Base-by-base conservation (phyloP, 2,113 vertebrate species). In the Platycercus adscitus region DNA sequence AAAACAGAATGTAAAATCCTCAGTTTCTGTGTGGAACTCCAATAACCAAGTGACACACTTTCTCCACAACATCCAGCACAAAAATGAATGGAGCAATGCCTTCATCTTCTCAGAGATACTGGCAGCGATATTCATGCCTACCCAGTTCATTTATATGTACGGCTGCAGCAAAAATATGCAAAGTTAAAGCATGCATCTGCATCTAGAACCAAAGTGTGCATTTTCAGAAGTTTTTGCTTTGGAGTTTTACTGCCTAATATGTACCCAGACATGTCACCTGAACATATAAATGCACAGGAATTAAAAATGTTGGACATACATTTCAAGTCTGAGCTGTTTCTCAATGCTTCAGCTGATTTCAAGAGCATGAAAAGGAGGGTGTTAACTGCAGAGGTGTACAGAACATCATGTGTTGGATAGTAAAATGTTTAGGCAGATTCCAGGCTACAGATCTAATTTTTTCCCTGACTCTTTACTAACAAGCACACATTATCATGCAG, bases 201-300 rank as follows among this genome's bases (percentile, higher is more conserved):
- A 81, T 94, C 95, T 81, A 86, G 71, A 96, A 81, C n/a, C 26
- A 44, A 88, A 80, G 25, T 0, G 0, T 68, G 76, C 24, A 35
- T 94, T 90, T 94, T 88, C 76, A 61, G 46, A 71, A 83, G 16
- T 56, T 64, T 94, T 58, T 90, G 44, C 72, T 49, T 72, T 89
- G 66, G 49, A 41, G 70, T 85, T 93, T 89, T 71, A 53, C 73
- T 77, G 50, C 33, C 88, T 83, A 33, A 81, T 86, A 23, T 68
- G 50, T 31, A 88, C 37, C 23, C 33, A 93, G 70, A 63, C 17
- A 9, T 82, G 71, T 77, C 46, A 88, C 72, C 75, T 60, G 55
- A 80, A 60, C 71, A 49, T 43, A 90, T 35, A 89, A 81, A 83
- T 66, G 68, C 35, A 41, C 13, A 43, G 1, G 2, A 70, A 24